Evolutionary conservation across 2,797 vertebrate genomes (phyloP), one percentile per base, ranked within the genome.

Genomic region (Pseudopleuronectes americanus): DNA sequence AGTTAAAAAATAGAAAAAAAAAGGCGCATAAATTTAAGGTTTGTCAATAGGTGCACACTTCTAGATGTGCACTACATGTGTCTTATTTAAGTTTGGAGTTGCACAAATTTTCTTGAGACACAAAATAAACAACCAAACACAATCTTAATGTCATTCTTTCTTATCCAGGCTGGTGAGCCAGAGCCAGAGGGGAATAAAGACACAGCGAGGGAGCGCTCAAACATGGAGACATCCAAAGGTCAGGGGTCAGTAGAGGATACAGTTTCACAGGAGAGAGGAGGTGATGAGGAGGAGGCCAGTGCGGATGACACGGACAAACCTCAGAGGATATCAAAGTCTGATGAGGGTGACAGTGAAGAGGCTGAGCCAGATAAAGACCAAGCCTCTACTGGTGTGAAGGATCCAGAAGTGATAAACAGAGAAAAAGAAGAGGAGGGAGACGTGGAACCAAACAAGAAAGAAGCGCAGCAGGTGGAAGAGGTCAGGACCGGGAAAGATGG

Each of bases 131-230:
- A 33, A 33, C 31, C 9, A 33, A 33, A 10, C 8, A 33, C 31
- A 33, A 10, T 33, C 8, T 33, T 33, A 33, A 3, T 9, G 10
- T 38, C 36, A 12, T 1, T 38, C n/a, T 61, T 67, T 66, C 12
- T 79, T 77, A 23, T 81, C 38, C 67, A 93, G 92, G 64, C 59
- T 4, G 68, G 70, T 24, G 84, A 77, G 8, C 16, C 67, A 10
- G 41, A 33, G 24, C 55, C 45, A 23, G 67, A 31, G 23, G 76
- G 69, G 12, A 62, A 24, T 53, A 82, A 69, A 77, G 68, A 72
- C 28, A 38, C 33, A 19, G 66, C 4, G 55, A 66, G 4, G 24
- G 71, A 76, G 43, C 53, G 57, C 64, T 21, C 71, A 14, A 17
- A 47, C 8, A 57, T 0, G 57, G 83, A 90, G 57, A 58, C 66